Conservation (phyloP, 1,140 invertebrate genomes). For the Heliconius himera region DNA sequence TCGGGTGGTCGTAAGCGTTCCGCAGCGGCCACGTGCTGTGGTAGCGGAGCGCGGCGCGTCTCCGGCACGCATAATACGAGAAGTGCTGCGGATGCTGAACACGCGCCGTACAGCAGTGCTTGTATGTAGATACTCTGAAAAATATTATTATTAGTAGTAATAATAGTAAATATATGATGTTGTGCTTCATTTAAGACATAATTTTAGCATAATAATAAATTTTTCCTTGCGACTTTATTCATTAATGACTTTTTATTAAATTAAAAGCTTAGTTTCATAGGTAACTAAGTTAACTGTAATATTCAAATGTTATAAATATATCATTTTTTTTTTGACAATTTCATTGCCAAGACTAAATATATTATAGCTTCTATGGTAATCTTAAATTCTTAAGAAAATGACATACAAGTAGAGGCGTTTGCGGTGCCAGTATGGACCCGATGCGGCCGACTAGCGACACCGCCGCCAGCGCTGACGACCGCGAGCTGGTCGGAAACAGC, state of each 20-base stretch:
- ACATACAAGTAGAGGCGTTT: conserved; percentile 85
- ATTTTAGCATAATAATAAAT: no score
- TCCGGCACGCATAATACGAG: conserved; percentile 86
- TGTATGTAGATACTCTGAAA: conserved; percentile 58
- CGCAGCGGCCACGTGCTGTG: conserved; percentile 85
- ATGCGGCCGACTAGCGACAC: conserved; percentile 88
- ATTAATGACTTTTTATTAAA: no score
- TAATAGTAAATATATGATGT: no score
- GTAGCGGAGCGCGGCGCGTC: conserved; percentile 85
- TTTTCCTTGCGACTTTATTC: no score
- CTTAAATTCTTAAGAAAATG: not conserved
- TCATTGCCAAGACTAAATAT: no score
- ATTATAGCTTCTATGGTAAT: not conserved
- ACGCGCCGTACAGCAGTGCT: conserved; percentile 84
- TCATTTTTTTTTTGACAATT: no score
- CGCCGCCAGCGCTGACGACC: conserved; percentile 85
- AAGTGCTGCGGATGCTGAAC: conserved; percentile 83
- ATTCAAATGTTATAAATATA: no score
- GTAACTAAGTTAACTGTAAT: no score
- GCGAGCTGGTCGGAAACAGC: conserved; percentile 86
- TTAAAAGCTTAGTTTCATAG: no score
- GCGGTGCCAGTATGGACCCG: conserved; percentile 88
- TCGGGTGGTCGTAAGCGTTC: conserved; percentile 67
- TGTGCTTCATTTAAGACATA: no score
- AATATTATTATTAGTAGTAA: no score